These are phyloP conservation scores for Acanthurus tractus DNA, from an alignment of 2,797 vertebrate species.

Conservation along the genomic window DNA sequence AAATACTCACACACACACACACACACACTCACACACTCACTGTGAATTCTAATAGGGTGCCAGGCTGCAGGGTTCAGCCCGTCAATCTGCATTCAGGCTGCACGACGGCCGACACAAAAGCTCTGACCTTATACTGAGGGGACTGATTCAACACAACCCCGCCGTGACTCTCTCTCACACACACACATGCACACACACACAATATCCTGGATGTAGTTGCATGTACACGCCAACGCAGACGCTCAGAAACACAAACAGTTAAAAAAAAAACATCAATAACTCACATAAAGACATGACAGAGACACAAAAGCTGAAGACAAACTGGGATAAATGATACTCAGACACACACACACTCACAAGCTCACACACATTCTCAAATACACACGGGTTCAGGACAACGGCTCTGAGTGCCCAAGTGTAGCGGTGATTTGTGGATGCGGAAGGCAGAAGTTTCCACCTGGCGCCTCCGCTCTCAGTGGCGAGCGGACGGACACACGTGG, in stretches of 20 bases:
- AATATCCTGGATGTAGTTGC: too few species aligned
- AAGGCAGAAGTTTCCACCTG: slow-evolving; percentile 46
- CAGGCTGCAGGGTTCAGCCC: slow-evolving; percentile 55
- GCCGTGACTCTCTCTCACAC: neutral
- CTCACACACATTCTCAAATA: neutral
- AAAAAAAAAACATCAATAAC: slow-evolving; percentile 5
- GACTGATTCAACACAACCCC: slow-evolving; percentile 49
- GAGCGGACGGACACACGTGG: slow-evolving; percentile 53
- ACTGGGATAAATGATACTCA: neutral
- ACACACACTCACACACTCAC: slow-evolving; percentile 35
- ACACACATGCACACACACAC: too few species aligned
- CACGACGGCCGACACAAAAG: slow-evolving; percentile 57
- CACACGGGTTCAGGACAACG: neutral
- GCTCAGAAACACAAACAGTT: slow-evolving; percentile 1
- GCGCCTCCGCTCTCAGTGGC: neutral
- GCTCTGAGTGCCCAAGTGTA: too few species aligned
- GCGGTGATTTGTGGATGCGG: slow-evolving; percentile 15
- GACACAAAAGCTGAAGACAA: neutral
- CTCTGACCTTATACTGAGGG: slow-evolving; percentile 66
- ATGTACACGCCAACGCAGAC: too few species aligned
- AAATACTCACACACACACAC: slow-evolving; percentile 22
- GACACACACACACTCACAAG: neutral
- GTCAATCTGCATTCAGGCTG: slow-evolving; percentile 73
- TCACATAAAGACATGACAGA: slow-evolving; percentile 8
- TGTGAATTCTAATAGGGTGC: slow-evolving; percentile 53